Evolutionary conservation across 2,113 vertebrate species (phyloP).

Genomic region (Meleagris gallopavo): DNA sequence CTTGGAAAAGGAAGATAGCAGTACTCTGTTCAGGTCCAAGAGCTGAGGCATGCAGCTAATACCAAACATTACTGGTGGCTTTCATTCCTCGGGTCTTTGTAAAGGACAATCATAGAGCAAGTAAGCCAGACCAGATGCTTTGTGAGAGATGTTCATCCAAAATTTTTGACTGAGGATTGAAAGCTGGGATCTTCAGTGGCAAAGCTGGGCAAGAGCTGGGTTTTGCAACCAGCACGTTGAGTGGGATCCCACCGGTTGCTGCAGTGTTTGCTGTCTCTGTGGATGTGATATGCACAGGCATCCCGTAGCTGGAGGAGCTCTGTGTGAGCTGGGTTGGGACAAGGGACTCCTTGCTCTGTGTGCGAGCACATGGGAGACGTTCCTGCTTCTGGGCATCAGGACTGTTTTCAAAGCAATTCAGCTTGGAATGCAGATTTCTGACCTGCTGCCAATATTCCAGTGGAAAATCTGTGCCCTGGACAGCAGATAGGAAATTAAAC

Average conservation of each 20-base stretch:
- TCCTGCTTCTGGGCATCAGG: background rate
- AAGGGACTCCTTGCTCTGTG: background rate
- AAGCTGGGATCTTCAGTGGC: conserved; percentile 27
- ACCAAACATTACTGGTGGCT: conserved; percentile 50
- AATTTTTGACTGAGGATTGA: background rate
- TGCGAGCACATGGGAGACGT: background rate
- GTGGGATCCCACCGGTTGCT: background rate
- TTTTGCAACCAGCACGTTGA: conserved; percentile 47
- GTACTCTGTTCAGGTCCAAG: conserved; percentile 2
- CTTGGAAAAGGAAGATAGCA: conserved; percentile 43
- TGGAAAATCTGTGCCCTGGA: conserved; percentile 66
- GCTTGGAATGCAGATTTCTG: conserved; percentile 63
- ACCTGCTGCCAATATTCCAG: conserved; percentile 51
- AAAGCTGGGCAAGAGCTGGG: background rate
- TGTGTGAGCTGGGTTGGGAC: background rate
- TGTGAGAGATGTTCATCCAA: background rate
- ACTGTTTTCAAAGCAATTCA: conserved; percentile 58
- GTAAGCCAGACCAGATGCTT: background rate
- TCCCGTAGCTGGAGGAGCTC: background rate
- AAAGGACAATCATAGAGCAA: conserved; percentile 36
- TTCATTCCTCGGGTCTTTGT: conserved; percentile 25
- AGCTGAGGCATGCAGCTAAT: conserved; percentile 27
- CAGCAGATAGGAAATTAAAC: conserved; percentile 64
- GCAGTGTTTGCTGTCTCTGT: background rate
- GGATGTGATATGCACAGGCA: background rate